Evolutionary conservation across 1,140 invertebrate species (phyloP).

Genomic region (Gonioctena quinquepunctata): DNA sequence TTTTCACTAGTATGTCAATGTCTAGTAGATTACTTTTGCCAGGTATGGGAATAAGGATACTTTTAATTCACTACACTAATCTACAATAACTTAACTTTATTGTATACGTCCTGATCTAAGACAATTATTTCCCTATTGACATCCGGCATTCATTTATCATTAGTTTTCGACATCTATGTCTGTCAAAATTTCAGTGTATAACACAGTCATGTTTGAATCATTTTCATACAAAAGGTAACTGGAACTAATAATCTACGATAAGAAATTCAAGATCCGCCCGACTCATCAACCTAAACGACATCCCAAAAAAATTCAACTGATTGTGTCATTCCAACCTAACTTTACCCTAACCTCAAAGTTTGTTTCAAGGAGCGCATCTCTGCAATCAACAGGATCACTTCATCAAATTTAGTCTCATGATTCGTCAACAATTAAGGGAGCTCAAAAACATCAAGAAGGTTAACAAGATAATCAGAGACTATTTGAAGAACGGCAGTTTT

Average conservation of each 20-base stretch:
- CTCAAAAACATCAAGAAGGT: slow-evolving; percentile 21
- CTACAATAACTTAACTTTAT: no score
- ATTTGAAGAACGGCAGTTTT: slow-evolving; percentile 27
- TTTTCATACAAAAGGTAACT: neutral
- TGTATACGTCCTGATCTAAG: no score
- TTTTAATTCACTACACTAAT: no score
- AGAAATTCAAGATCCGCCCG: neutral
- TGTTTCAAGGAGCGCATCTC: slow-evolving; percentile 16
- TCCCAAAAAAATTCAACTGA: slow-evolving; percentile 3
- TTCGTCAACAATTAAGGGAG: slow-evolving; percentile 22
- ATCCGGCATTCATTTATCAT: no score
- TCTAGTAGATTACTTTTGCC: no score
- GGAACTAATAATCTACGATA: neutral
- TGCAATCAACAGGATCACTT: neutral
- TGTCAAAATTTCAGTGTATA: slow-evolving; percentile 32
- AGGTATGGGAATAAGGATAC: no score
- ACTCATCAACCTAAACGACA: neutral
- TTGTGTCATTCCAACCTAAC: slow-evolving; percentile 23
- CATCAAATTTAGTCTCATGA: slow-evolving; percentile 17
- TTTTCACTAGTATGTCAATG: no score
- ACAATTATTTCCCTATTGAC: no score
- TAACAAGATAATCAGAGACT: slow-evolving; percentile 19
- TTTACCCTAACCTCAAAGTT: slow-evolving; percentile 36
- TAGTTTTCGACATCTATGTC: neutral
- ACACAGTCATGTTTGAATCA: neutral